Base-by-base conservation (phyloP, 2,797 vertebrate species). In the Falco naumanni region DNA sequence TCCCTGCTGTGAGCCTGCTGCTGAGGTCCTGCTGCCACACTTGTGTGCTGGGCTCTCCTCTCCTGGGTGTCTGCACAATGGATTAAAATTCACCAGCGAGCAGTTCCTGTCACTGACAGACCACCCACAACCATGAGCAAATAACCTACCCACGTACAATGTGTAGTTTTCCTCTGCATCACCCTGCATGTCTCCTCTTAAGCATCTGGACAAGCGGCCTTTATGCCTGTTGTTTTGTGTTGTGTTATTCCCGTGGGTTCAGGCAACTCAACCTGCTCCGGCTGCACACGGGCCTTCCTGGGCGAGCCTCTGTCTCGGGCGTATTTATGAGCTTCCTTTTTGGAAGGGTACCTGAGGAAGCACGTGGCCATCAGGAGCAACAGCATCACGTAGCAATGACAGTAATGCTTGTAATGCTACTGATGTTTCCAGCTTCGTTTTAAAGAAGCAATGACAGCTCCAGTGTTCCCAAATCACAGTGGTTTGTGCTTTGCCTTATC, bases 141-240 rank as follows among this genome's bases (percentile, higher is more conserved):
- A 53, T n/a, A 79, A 79, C 50, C 25, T 57, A 63, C 59, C 31
- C 8, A 9, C 0, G 0, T 9, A 11, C 0, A 0, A 34, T 0
- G 2, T 29, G 16, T 6, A 50, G 37, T 22, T 84, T 59, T 41
- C 14, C 51, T n/a, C 60, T 31, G 56, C 56, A 56, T 50, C 0
- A 0, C 19, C n/a, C 13, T 22, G 31, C 0, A 0, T 22, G 4
- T 14, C 47, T 89, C 29, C 50, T 76, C 85, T 61, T 9, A 3
- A 41, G 25, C 78, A 33, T 8, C 28, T 2, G 1, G n/a, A 71
- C 3, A 6, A 43, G 53, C 9, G 26, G 24, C 34, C 39, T 24
- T 59, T 18, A 21, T 10, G 10, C 5, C 41, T 1, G 1, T 59
- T 33, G 50, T 3, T 78, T 48, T 48, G 34, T 47, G 45, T 24